Conservation (phyloP, 2,888 invertebrate genomes). For the Onthophagus sagittarius region DNA sequence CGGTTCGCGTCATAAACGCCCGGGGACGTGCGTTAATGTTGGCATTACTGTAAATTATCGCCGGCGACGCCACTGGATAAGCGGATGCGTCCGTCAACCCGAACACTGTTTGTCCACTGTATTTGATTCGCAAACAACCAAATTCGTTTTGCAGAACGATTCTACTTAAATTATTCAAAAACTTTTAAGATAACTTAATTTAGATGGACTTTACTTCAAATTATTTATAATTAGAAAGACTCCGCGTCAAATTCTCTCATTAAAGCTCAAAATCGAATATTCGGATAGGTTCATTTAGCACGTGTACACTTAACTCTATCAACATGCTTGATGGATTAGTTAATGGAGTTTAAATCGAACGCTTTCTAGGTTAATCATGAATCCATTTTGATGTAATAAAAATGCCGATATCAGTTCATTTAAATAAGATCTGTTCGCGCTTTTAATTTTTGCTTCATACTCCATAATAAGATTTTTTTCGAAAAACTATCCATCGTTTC, state of each 20-base stretch:
- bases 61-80: neutral
- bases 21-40: neutral
- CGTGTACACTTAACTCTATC: neutral
- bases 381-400: too few species aligned
- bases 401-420: too few species aligned
- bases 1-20: neutral
- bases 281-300: neutral
- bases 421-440: too few species aligned
- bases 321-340: neutral
- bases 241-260: neutral
- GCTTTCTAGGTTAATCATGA: too few species aligned
- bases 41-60: neutral
- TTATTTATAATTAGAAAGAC: too few species aligned
- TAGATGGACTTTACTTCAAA: too few species aligned
- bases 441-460: too few species aligned
- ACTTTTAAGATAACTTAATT: too few species aligned
- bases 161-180: neutral
- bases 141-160: neutral
- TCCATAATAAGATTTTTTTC: too few species aligned
- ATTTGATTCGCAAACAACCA: neutral
- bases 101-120: neutral
- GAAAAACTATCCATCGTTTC: too few species aligned
- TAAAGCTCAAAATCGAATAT: neutral
- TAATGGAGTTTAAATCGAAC: neutral
- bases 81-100: neutral